These are phyloP conservation scores for Microcebus murinus DNA, from an alignment of 2,113 vertebrate species.

Conservation along the genomic window DNA sequence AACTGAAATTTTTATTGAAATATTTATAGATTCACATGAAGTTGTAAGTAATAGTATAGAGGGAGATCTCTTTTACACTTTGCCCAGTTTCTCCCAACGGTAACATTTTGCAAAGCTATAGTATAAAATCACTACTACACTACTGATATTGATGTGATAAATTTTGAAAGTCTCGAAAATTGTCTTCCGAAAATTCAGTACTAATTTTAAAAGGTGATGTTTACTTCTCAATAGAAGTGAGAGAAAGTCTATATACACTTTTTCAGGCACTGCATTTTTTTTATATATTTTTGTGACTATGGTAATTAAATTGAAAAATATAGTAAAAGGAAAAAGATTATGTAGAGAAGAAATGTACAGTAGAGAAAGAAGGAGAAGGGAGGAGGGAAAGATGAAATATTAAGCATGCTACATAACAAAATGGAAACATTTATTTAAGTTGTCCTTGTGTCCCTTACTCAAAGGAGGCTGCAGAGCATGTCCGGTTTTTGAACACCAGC, in stretches of 20 bases:
- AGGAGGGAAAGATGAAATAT: accelerated
- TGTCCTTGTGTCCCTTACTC: conserved; percentile 84
- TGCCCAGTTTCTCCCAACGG: background rate
- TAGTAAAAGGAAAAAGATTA: background rate
- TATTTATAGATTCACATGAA: background rate
- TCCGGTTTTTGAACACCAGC: conserved; percentile 91
- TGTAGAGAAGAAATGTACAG: background rate
- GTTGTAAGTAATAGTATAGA: background rate
- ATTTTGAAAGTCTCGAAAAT: background rate
- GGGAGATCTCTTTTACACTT: background rate
- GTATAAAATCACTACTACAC: background rate
- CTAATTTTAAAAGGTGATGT: conserved; percentile 20
- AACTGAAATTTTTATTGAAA: background rate
- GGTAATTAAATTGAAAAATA: conserved; percentile 30
- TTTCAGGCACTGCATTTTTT: background rate
- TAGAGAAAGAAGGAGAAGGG: background rate
- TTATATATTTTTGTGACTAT: background rate
- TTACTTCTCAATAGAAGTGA: conserved; percentile 11
- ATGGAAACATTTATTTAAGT: background rate
- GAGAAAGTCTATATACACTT: background rate
- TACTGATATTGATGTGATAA: background rate
- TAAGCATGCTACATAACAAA: background rate
- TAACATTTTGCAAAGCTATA: background rate
- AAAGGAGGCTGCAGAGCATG: conserved; percentile 91
- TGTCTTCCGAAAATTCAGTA: conserved; percentile 11